These are phyloP conservation scores for Neoniphon sammara DNA, from an alignment of 2,797 vertebrate genomes.

Conservation along the genomic window DNA sequence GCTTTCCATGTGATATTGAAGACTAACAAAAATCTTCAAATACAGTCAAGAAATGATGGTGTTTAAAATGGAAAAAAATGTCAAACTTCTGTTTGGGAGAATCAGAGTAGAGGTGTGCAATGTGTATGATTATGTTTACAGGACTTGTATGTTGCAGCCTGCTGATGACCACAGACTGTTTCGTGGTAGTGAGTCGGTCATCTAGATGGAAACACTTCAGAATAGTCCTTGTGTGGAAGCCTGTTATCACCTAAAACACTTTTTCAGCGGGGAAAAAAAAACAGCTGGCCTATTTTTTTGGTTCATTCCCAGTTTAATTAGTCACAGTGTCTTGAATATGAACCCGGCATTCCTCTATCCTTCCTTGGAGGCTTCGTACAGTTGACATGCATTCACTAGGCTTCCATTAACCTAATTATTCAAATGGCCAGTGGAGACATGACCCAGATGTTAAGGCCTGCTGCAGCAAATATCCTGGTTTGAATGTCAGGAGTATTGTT, in stretches of 20 bases:
- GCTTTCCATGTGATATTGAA: too few species aligned
- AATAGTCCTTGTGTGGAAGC: constrained; percentile 13
- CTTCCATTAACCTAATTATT: constrained; percentile 66
- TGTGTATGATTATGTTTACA: too few species aligned
- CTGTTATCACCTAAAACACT: constrained; percentile 23
- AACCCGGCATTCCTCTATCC: constrained; percentile 49
- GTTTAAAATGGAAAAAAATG: too few species aligned
- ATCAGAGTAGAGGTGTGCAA: too few species aligned
- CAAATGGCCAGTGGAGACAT: constrained; percentile 24
- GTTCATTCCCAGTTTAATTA: constrained; percentile 60
- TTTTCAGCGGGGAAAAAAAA: constrained; percentile 42
- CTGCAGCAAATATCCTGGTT: constrained; percentile 1
- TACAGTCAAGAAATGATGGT: too few species aligned
- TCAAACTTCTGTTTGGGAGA: too few species aligned
- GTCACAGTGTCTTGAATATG: constrained; percentile 53
- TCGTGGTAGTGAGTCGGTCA: neutral
- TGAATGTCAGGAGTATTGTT: constrained; percentile 2
- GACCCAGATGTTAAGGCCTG: constrained; percentile 23
- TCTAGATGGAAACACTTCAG: neutral
- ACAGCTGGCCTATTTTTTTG: constrained; percentile 50
- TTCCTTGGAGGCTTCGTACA: constrained; percentile 50
- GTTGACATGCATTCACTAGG: constrained; percentile 50
- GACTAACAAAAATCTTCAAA: too few species aligned
- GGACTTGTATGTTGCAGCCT: neutral
- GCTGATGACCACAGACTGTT: neutral